A percentile compares a stretch with the other conserved stretches of the same genome.
Conservation (phyloP, 2,888 invertebrate species). For the Amphipyra berbera region DNA sequence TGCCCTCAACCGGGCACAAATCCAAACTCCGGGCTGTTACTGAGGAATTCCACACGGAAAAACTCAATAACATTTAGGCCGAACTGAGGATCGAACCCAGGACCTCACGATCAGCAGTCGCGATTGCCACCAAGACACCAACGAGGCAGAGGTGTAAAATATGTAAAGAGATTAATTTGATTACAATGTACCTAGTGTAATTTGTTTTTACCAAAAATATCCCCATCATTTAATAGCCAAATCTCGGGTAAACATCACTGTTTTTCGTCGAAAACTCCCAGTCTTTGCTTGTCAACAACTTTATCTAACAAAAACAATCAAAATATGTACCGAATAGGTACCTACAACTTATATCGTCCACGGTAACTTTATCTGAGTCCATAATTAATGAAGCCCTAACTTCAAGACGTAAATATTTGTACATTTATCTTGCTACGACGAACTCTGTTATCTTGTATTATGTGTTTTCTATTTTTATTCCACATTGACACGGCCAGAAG, state of each 20-base stretch:
- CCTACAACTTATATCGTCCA: not conserved
- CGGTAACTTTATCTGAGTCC: conserved; percentile 9
- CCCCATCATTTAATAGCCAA: not conserved
- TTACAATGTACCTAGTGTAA: not conserved
- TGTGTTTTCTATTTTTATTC: conserved; percentile 33
- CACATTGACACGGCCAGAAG: conserved; percentile 3
- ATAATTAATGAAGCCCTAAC: conserved; percentile 34
- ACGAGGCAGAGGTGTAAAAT: no score
- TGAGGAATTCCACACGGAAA: no score
- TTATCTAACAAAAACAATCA: conserved; percentile 1
- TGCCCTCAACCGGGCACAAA: no score
- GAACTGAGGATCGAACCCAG: no score
- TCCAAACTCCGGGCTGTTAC: no score
- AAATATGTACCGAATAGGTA: conserved; percentile 1
- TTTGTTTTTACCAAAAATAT: not conserved
- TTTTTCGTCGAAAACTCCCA: conserved; percentile 22
- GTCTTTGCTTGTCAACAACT: not conserved
- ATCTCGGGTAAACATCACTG: not conserved
- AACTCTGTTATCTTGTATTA: conserved; percentile 31
- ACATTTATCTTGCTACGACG: conserved; percentile 38
- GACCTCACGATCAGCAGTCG: no score
- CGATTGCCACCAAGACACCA: no score
- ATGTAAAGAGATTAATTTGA: no score
- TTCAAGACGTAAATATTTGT: conserved; percentile 42
- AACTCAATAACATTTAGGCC: no score